Evolutionary conservation across 2,113 vertebrate species (phyloP), one percentile per base, ranked within the genome.

Genomic region (Eubucco bourcierii): DNA sequence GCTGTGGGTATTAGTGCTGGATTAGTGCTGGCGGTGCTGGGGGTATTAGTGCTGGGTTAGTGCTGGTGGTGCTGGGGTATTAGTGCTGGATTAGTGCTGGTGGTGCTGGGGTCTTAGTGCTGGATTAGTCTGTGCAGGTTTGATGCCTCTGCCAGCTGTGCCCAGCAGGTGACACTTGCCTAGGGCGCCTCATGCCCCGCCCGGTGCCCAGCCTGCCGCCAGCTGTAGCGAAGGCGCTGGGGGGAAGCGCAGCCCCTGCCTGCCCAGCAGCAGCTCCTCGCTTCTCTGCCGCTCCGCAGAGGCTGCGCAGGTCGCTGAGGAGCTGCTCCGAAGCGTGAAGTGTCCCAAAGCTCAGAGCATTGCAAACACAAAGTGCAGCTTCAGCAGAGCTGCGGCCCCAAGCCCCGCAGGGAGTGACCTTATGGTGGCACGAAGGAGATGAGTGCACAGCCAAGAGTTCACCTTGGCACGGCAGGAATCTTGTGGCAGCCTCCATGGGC

Each of bases 391-490:
- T 11, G 44, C 33, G 61, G 33, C 53, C 11, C 11, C 25, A 33
- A 71, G 25, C 3, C 1, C 25, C 64, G 29, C 74, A 55, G 27
- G 4, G 70, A n/a, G 8, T 46, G 23, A 1, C n/a, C 6, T 23
- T 18, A 16, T 46, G 3, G 2, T 3, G 7, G 6, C 27, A 15
- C 19, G 53, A 59, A 74, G 39, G 9, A 8, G 0, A 4, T 7
- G 4, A 8, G 15, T 18, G 74, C 70, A 20, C 31, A 71, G 61
- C 33, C 9, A 0, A 37, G 34, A 19, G 79, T 65, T 9, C 3
- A 20, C 44, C 23, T 52, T 27, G 37, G 16, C 39, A 4, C 5
- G 13, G 47, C 19, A 52, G 23, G 59, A 28, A 47, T 21, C 50
- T 27, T 17, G 21, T 0, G 50, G 34, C 20, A 28, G 14, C 25